Evolutionary conservation across 2,113 vertebrate genomes (phyloP).

Genomic region (Siniperca chuatsi): DNA sequence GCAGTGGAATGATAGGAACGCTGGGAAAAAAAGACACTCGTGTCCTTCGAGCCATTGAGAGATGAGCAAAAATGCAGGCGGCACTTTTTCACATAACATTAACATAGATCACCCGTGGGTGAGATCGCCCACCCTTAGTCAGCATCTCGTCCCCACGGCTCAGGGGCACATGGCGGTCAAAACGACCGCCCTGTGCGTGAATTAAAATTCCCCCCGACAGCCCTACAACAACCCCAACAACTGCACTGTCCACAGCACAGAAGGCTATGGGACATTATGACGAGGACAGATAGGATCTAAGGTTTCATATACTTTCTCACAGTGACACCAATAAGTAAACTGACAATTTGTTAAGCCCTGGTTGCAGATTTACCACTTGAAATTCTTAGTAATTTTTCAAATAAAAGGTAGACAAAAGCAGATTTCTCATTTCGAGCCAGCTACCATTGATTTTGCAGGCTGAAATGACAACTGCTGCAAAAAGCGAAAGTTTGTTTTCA

Average conservation of each 20-base stretch:
- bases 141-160: conserved; percentile 70
- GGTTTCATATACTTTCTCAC: background rate
- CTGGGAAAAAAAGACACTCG: background rate
- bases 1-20: conserved; percentile 27
- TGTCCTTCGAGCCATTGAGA: conserved; percentile 68
- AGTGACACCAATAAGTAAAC: conserved; percentile 2
- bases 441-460: background rate
- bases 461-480: too few relatives aligned
- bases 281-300: background rate
- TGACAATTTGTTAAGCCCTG: background rate
- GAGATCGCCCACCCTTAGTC: conserved; percentile 73
- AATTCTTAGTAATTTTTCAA: background rate
- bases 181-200: conserved; percentile 47
- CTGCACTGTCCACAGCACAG: conserved; percentile 8
- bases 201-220: conserved; percentile 76
- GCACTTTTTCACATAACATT: conserved; percentile 71
- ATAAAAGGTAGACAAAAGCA: background rate
- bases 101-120: conserved; percentile 73
- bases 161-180: conserved; percentile 71
- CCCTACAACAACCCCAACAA: conserved; percentile 46
- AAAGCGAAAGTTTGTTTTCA: too few relatives aligned
- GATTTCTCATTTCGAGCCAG: background rate
- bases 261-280: background rate
- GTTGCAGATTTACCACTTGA: background rate
- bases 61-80: conserved; percentile 54